Evolutionary conservation across 2,797 vertebrate species (phyloP).

Genomic region (Phalanger gymnotis): DNA sequence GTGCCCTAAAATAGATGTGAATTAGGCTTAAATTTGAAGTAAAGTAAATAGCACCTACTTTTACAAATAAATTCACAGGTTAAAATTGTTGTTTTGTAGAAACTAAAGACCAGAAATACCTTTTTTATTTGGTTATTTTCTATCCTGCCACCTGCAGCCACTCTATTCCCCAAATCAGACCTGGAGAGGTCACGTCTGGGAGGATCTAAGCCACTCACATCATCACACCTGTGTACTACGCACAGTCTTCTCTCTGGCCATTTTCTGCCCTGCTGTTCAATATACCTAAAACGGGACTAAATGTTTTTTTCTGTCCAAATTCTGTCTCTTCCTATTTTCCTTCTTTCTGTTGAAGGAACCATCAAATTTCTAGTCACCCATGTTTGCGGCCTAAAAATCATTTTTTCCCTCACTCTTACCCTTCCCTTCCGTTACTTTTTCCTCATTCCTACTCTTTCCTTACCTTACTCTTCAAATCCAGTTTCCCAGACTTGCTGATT

Average conservation of each 20-base stretch:
- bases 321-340: no score
- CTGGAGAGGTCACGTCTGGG: not conserved
- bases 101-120: not conserved
- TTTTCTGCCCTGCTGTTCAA: not conserved
- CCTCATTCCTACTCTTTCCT: no score
- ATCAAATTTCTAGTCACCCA: no score
- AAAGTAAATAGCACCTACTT: not conserved
- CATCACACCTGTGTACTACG: not conserved
- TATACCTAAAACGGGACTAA: no score
- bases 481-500: not conserved
- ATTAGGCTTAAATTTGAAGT: not conserved
- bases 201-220: not conserved
- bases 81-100: not conserved
- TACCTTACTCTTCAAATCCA: not conserved
- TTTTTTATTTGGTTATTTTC: not conserved
- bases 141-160: not conserved
- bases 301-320: no score
- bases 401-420: no score
- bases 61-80: not conserved
- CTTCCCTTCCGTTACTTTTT: no score
- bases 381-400: no score
- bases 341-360: no score
- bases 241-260: not conserved
- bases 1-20: not conserved
- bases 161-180: not conserved